Evolutionary conservation across 1,140 invertebrate species (phyloP).

Genomic region (Littorina saxatilis): DNA sequence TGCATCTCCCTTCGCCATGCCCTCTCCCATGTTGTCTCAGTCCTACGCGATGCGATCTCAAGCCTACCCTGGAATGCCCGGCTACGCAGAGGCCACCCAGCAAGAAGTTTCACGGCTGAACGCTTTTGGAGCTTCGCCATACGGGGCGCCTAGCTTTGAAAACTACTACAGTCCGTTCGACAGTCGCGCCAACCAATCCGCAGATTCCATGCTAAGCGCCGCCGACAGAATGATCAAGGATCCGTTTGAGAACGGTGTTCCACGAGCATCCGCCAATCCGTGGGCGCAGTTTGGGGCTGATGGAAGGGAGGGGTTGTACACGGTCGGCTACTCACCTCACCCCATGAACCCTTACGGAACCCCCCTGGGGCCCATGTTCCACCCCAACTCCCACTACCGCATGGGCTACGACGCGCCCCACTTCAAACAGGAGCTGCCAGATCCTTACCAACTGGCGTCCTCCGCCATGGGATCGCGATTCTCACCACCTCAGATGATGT

Average conservation of each 20-base stretch:
- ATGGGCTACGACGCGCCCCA: conserved; percentile 21
- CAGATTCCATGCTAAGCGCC: conserved; percentile 20
- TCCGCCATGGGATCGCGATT: conserved; percentile 16
- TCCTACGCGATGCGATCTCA: conserved; percentile 33
- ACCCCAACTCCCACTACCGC: conserved; percentile 32
- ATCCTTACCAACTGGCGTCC: conserved; percentile 8
- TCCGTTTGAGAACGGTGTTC: conserved; percentile 23
- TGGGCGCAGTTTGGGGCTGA: conserved; percentile 36
- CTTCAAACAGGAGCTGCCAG: conserved; percentile 17
- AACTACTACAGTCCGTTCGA: conserved; percentile 35
- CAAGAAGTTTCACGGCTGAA: conserved; percentile 27
- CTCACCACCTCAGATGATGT: conserved; percentile 38
- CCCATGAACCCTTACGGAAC: conserved; percentile 11
- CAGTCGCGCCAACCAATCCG: conserved; percentile 21
- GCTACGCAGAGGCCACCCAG: conserved; percentile 25
- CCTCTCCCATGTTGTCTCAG: conserved; percentile 27
- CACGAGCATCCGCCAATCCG: conserved; percentile 15
- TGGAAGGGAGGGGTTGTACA: conserved; percentile 24
- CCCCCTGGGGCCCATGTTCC: conserved; percentile 23
- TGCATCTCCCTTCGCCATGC: conserved; percentile 25
- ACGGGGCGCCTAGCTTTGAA: conserved; percentile 19
- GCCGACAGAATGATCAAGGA: conserved; percentile 32
- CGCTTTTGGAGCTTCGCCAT: conserved; percentile 14
- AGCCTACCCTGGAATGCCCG: conserved; percentile 14
- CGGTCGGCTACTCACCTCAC: conserved; percentile 5